Evolutionary conservation across 2,888 invertebrate genomes (phyloP), one percentile per base, ranked within the genome.

Genomic region (Autographa gamma): DNA sequence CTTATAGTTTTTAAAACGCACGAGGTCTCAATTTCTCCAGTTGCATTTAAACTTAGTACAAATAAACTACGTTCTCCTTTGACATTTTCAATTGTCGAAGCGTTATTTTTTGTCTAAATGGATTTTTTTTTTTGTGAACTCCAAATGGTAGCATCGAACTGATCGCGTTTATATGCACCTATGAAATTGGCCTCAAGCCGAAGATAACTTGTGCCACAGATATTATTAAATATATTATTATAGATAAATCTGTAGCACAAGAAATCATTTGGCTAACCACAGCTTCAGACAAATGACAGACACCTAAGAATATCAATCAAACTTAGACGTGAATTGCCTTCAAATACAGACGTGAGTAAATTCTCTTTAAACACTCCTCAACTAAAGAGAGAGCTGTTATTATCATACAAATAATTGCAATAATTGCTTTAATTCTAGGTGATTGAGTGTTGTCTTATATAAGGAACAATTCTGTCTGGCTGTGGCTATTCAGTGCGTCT

Each of bases 201-300:
- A 48, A 48, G 43, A 48, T n/a, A n/a, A 7, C 48, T 48, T n/a
- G 6, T 48, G 48, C 48, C 14, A 5, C 43, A 43, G 14, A 6
- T n/a, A n/a, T 7, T 48, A 48, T 8, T 14, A 16, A 43, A 43
- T 43, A 16, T 41, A 48, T 48, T n/a, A n/a, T n/a, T n/a, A 48
- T 48, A 48, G 5, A n/a, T 48, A 48, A 48, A 48, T 48, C 5
- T 48, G n/a, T n/a, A 8, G 48, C 48, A 48, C 48, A 48, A n/a
- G n/a, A 6, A 48, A 48, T 48, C 48, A 48, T 48, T n/a, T n/a
- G 48, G 48, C 48, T 48, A 48, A 48, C 48, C 48, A n/a, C 48
- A n/a, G 48, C 48, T 48, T 48, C n/a, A 48, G 48, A 48, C 48
- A 48, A 48, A 48, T 48, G n/a, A 48, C 48, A 48, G 48, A n/a